Percentiles rank a stretch among this genome's conserved stretches.
These are phyloP conservation scores for Armadillidium nasatum DNA, from an alignment of 1,140 invertebrate genomes.

Conservation along the genomic window DNA sequence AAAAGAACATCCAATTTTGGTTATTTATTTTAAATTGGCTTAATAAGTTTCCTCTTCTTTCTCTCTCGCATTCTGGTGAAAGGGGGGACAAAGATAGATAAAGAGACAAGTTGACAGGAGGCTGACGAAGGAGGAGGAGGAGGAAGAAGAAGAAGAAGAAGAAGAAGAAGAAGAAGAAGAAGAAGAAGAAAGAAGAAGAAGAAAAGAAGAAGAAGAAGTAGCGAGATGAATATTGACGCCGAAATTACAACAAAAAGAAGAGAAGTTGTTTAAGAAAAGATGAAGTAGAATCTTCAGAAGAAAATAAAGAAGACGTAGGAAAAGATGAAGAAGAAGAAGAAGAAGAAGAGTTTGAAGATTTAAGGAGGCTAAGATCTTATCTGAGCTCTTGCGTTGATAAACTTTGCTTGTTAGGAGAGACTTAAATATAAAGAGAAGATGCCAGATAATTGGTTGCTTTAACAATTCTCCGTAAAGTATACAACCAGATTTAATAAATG, in stretches of 20 bases:
- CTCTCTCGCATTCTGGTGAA: background rate
- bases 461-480: no score
- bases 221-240: background rate
- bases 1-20: no score
- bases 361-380: no score
- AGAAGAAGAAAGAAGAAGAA: background rate
- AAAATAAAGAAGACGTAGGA: no score
- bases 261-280: background rate
- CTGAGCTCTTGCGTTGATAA: no score
- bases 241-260: background rate
- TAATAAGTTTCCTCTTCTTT: background rate
- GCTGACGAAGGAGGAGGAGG: background rate
- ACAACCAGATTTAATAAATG: no score
- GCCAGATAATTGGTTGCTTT: no score
- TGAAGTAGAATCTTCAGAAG: background rate
- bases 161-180: background rate
- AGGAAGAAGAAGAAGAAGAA: background rate
- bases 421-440: no score
- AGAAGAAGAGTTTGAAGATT: no score
- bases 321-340: no score
- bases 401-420: no score
- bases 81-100: no score
- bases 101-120: background rate
- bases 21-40: constrained; percentile 13
- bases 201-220: background rate